Percentiles rank a stretch among this genome's conserved stretches.
These are phyloP conservation scores for Otolemur garnettii DNA, from an alignment of 2,113 vertebrate genomes.

Conservation along the genomic window DNA sequence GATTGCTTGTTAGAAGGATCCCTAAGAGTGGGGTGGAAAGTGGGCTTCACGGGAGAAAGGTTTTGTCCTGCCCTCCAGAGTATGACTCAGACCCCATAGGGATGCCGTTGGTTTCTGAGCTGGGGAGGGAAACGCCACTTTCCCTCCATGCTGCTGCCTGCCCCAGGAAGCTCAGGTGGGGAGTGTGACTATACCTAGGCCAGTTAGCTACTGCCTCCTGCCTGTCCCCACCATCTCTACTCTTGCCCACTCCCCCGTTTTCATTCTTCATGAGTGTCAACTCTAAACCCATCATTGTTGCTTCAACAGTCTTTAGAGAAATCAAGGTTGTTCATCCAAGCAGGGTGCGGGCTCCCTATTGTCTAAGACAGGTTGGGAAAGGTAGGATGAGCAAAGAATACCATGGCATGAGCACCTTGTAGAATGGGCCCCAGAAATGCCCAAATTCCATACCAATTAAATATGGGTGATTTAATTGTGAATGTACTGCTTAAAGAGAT, in stretches of 20 bases:
- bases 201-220: accelerated
- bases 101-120: neutral
- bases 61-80: neutral
- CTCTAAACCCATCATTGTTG: neutral
- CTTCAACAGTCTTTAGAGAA: neutral
- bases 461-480: constrained; percentile 46
- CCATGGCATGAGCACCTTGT: neutral
- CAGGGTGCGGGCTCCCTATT: too few relatives aligned
- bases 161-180: neutral
- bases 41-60: neutral
- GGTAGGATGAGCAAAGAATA: neutral
- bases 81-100: neutral
- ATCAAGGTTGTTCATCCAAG: neutral
- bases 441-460: constrained; percentile 61
- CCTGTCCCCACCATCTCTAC: neutral
- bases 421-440: neutral
- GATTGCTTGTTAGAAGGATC: neutral
- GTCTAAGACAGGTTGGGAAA: neutral
- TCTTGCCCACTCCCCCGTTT: accelerated
- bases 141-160: neutral
- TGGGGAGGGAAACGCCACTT: neutral
- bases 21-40: neutral
- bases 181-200: too few relatives aligned
- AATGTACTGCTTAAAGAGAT: constrained; percentile 70
- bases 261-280: neutral